Percentiles rank a stretch among this genome's conserved stretches.
Conservation (phyloP, 2,888 invertebrate species). For the Hyalella azteca region DNA sequence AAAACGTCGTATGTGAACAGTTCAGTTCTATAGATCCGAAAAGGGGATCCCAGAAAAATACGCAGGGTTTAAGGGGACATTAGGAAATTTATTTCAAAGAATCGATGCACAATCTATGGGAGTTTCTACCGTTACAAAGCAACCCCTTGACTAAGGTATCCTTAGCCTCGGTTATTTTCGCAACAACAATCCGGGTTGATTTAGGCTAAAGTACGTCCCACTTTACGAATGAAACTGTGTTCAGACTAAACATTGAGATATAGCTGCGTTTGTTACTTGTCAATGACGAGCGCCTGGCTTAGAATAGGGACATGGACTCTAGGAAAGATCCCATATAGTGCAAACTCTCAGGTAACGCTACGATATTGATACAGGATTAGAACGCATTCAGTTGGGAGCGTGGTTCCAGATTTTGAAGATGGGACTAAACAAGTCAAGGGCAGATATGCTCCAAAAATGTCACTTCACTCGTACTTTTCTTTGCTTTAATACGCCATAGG, state of each 20-base stretch:
- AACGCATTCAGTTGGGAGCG: not conserved
- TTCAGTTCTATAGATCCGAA: too few species aligned
- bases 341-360: slow-evolving; percentile 21
- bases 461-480: too few species aligned
- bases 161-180: not conserved
- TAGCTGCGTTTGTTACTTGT: not conserved
- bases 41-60: too few species aligned
- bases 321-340: not conserved
- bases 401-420: not conserved
- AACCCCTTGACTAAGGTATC: too few species aligned
- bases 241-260: not conserved
- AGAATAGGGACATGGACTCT: not conserved
- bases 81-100: too few species aligned
- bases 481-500: too few species aligned
- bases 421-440: slow-evolving; percentile 8
- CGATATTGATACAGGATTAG: slow-evolving; percentile 24
- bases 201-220: not conserved
- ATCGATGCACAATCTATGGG: too few species aligned
- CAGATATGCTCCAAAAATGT: not conserved
- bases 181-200: not conserved
- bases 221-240: not conserved
- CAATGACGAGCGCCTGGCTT: not conserved
- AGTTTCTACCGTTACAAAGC: too few species aligned
- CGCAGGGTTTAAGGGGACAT: too few species aligned
- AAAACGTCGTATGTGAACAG: too few species aligned